Evolutionary conservation across 64 coral and sea anemone genomes (phyloP).

Genomic region (Hydrozoanthus tunicans): DNA sequence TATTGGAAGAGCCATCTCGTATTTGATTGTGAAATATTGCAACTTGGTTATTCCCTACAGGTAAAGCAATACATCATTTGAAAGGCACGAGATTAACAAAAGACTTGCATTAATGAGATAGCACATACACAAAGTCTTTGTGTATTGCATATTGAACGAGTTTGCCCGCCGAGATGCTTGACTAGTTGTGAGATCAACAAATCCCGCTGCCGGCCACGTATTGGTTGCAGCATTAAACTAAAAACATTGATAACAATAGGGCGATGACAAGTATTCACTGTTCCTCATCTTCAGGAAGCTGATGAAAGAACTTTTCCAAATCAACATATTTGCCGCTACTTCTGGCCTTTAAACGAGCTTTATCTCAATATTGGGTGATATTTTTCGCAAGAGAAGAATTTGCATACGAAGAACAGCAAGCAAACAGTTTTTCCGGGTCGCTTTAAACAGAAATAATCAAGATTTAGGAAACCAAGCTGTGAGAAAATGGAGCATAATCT

Average conservation of each 20-base stretch:
- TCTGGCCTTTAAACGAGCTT: background rate
- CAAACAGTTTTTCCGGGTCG: background rate
- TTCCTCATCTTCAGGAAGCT: constrained; percentile 5
- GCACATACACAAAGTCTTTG: background rate
- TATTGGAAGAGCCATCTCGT: background rate
- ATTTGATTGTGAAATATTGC: background rate
- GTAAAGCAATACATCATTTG: constrained; percentile 10
- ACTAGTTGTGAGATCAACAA: constrained; percentile 9
- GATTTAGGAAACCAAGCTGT: background rate
- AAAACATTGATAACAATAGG: background rate
- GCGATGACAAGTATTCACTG: background rate
- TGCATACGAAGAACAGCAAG: constrained; percentile 24
- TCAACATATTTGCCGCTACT: background rate
- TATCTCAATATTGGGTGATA: constrained; percentile 2
- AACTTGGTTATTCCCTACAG: background rate
- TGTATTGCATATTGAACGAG: constrained; percentile 45
- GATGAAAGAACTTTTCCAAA: background rate
- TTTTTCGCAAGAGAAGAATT: constrained; percentile 16
- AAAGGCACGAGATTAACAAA: constrained; percentile 11
- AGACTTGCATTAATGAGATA: background rate
- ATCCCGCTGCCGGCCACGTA: background rate
- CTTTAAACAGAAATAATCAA: background rate
- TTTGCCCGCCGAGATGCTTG: constrained; percentile 9
- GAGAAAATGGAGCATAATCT: too few species aligned
- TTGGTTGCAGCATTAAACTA: background rate